These are phyloP conservation scores for Oryzias melastigma DNA, from an alignment of 2,113 vertebrate genomes.

Conservation along the genomic window DNA sequence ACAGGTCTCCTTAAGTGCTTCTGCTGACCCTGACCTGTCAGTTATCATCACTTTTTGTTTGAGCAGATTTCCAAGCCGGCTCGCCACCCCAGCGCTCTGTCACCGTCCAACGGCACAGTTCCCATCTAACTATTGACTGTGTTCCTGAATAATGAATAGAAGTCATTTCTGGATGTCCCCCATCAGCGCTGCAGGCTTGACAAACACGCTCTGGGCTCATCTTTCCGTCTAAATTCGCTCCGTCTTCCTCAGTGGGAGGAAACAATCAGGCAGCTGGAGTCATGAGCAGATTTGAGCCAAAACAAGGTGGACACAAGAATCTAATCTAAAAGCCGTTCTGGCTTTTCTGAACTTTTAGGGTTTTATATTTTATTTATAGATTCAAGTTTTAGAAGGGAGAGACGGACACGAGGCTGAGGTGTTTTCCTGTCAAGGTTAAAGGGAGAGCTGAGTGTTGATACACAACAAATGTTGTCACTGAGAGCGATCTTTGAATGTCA, in stretches of 20 bases:
- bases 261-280: neutral
- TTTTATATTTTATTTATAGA: constrained; percentile 67
- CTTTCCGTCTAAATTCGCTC: constrained; percentile 10
- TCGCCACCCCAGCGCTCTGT: neutral
- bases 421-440: constrained; percentile 37
- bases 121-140: constrained; percentile 8
- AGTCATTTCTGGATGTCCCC: constrained; percentile 30
- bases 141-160: constrained; percentile 55
- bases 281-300: neutral
- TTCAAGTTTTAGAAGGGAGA: constrained; percentile 22
- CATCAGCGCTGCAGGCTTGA: constrained; percentile 10
- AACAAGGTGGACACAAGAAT: constrained; percentile 24
- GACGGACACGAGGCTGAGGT: constrained; percentile 10
- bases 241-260: constrained; percentile 1
- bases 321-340: constrained; percentile 47
- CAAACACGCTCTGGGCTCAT: constrained; percentile 12
- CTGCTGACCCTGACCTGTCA: constrained; percentile 51
- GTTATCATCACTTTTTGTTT: constrained; percentile 42
- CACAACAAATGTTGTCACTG: constrained; percentile 53
- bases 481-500: constrained; percentile 46
- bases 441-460: constrained; percentile 30
- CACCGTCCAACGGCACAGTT: constrained; percentile 7
- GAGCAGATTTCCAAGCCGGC: too few relatives aligned
- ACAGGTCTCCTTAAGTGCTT: neutral
- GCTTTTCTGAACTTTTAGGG: constrained; percentile 63